Evolutionary conservation across 2,797 vertebrate genomes (phyloP).

Genomic region (Coccyzus lansbergi): DNA sequence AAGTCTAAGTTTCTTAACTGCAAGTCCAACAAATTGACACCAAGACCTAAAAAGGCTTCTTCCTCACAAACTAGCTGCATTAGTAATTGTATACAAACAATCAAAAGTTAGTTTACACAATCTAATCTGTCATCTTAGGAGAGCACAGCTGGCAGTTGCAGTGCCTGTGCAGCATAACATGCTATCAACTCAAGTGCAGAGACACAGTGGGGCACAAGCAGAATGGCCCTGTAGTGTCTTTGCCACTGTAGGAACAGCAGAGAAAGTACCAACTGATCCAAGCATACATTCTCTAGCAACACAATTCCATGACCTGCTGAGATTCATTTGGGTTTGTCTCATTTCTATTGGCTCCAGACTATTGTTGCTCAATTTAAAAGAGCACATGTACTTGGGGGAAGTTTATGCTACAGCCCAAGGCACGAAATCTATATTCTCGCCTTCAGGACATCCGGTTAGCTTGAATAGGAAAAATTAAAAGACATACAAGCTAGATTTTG

Average conservation of each 20-base stretch:
- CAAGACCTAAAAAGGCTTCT: background rate
- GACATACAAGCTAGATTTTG: background rate
- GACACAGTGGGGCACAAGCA: background rate
- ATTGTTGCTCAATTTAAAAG: background rate
- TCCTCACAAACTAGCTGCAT: background rate
- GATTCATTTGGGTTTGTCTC: background rate
- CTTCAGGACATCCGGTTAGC: background rate
- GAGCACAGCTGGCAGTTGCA: background rate
- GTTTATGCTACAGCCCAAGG: background rate
- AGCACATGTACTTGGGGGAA: background rate
- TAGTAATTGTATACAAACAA: background rate
- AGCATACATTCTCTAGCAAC: background rate
- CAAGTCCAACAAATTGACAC: background rate
- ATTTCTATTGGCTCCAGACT: background rate
- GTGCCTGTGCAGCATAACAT: background rate
- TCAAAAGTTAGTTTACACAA: background rate
- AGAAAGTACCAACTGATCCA: background rate
- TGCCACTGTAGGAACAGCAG: background rate
- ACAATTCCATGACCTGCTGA: background rate
- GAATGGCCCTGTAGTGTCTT: background rate
- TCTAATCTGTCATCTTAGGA: background rate
- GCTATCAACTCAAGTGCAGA: fast-evolving
- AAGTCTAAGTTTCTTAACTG: background rate
- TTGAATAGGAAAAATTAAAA: background rate
- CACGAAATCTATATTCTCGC: background rate